Percentiles rank a stretch among this genome's conserved stretches.
These are phyloP conservation scores for Argopecten irradians DNA, from an alignment of 1,140 invertebrate species.

Conservation along the genomic window DNA sequence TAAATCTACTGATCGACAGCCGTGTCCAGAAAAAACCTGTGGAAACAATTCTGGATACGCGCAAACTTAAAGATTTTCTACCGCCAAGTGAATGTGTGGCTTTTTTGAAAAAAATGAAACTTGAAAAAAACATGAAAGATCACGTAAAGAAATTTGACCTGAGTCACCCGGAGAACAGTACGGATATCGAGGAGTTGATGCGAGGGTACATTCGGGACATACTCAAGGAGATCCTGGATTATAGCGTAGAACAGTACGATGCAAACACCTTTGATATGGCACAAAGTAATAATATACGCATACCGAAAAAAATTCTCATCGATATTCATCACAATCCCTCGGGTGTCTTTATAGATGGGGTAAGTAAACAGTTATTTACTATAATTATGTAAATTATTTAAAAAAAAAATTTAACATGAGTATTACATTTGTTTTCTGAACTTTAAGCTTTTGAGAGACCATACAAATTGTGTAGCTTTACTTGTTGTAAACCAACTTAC, in stretches of 20 bases:
- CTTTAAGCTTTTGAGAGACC: no score
- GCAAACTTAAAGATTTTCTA: conserved; percentile 18
- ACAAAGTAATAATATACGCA: neutral
- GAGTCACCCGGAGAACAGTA: neutral
- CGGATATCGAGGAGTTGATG: neutral
- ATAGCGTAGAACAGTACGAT: neutral
- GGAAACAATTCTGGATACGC: neutral
- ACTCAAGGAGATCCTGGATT: neutral
- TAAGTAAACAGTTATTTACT: no score
- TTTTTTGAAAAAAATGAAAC: neutral
- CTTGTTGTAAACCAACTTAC: no score
- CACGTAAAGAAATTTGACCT: neutral
- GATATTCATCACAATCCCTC: neutral
- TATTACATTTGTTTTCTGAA: no score
- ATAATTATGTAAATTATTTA: no score
- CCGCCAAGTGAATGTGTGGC: neutral
- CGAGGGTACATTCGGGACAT: neutral
- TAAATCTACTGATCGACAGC: conserved; percentile 28
- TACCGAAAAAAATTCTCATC: neutral
- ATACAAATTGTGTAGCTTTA: no score
- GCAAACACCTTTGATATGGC: neutral
- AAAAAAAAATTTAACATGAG: no score
- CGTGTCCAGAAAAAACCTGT: conserved; percentile 25
- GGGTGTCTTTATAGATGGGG: neutral
- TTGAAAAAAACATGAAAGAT: neutral